phyloP scores from a whole-genome alignment of 2,113 vertebrate species.

The Phasianus colchicus region DNA sequence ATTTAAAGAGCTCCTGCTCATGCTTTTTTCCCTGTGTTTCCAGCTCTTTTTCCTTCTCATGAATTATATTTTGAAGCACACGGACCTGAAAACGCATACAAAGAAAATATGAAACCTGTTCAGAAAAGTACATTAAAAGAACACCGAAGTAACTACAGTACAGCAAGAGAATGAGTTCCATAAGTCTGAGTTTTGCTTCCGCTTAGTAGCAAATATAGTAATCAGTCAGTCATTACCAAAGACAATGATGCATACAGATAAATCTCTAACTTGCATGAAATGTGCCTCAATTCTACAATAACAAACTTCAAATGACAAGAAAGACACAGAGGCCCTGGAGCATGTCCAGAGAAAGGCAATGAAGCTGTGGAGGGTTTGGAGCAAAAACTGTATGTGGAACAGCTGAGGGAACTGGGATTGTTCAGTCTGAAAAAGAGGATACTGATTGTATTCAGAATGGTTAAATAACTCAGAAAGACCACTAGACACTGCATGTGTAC shows the following conservation, averaged over 20 bases:
- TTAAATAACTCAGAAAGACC: background rate
- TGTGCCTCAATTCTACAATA: background rate
- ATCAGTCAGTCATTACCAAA: background rate
- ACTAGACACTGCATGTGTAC: fast-evolving
- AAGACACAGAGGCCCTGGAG: no score
- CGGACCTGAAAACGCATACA: constrained; percentile 76
- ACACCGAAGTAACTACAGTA: background rate
- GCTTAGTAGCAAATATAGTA: background rate
- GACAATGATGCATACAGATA: background rate
- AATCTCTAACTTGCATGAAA: background rate
- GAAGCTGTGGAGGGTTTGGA: no score
- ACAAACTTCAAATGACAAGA: background rate
- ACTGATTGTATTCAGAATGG: background rate
- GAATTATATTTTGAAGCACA: constrained; percentile 86
- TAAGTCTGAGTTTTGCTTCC: background rate
- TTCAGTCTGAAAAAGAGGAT: no score
- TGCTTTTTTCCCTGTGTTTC: constrained; percentile 82
- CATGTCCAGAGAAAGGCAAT: no score
- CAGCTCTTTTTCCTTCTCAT: constrained; percentile 85
- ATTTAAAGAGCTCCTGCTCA: constrained; percentile 89
- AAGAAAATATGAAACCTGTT: background rate
- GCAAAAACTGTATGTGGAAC: no score
- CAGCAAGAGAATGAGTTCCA: background rate
- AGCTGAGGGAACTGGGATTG: no score
- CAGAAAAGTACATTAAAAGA: background rate